Evolutionary conservation across 2,113 vertebrate species (phyloP).

Genomic region (Mesitornis unicolor): DNA sequence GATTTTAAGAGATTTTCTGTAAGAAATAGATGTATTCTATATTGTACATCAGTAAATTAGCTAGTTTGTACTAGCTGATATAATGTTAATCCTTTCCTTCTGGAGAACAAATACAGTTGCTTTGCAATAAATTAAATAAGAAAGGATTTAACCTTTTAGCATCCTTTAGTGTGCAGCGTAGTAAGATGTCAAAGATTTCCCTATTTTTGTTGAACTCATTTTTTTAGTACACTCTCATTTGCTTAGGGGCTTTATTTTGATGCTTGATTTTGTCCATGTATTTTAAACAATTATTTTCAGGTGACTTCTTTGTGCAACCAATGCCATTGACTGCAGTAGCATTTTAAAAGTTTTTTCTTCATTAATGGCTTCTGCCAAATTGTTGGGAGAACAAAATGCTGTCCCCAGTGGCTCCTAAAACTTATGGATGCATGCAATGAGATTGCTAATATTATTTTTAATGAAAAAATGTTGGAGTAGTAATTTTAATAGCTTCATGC

Average conservation of each 20-base stretch:
- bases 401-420: slow-evolving; percentile 21
- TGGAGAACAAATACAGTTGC: background rate
- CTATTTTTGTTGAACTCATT: background rate
- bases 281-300: background rate
- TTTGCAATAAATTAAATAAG: background rate
- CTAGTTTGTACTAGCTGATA: background rate
- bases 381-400: background rate
- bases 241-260: background rate
- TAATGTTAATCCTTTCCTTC: slow-evolving; percentile 6
- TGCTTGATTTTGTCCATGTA: background rate
- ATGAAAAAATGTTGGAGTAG: background rate
- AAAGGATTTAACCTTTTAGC: background rate
- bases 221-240: background rate
- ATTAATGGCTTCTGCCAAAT: background rate
- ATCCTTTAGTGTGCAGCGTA: background rate
- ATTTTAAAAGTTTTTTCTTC: slow-evolving; percentile 7
- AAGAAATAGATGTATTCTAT: slow-evolving; percentile 1
- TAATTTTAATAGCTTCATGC: background rate
- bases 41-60: background rate
- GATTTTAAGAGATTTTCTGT: slow-evolving; percentile 22
- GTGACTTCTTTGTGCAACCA: background rate
- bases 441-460: slow-evolving; percentile 27
- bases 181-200: background rate
- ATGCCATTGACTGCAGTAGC: background rate
- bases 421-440: background rate